Base-by-base conservation (phyloP, 2,888 invertebrate genomes). In the Trisateles emortualis region DNA sequence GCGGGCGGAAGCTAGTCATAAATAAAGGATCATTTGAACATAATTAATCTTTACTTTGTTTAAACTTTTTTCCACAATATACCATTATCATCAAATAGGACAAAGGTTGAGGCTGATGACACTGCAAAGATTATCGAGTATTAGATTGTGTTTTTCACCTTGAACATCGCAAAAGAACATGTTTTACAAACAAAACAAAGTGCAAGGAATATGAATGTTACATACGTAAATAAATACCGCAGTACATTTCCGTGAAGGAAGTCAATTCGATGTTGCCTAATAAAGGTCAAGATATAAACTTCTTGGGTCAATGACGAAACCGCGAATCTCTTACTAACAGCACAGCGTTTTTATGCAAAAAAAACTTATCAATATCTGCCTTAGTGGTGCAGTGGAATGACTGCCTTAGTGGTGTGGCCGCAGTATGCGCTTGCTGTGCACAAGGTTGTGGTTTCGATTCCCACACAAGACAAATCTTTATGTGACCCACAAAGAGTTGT, bases 21-120 rank as follows among this genome's bases (percentile, higher is more conserved):
- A n/a, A n/a, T n/a, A n/a, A n/a, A n/a, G n/a, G n/a, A n/a, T n/a
- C n/a, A n/a, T n/a, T n/a, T n/a, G n/a, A n/a, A n/a, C n/a, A n/a
- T n/a, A n/a, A n/a, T n/a, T n/a, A n/a, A n/a, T n/a, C n/a, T n/a
- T n/a, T n/a, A n/a, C n/a, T n/a, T n/a, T n/a, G n/a, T n/a, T n/a
- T n/a, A n/a, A n/a, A n/a, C n/a, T n/a, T n/a, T 22, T 26, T 26
- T 26, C 6, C 3, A 26, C 26, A 26, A 1, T 26, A 26, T 8
- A n/a, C n/a, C 1, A 6, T 26, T 6, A 26, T 36, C 36, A 3
- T 36, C 38, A 53, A 53, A 41, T 42, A 40, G 44, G 29, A 52
- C 49, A 65, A 47, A 65, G 59, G 55, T 55, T 44, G 64, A 62
- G 59, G 59, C 51, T 35, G 41, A 50, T 55, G 55, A 42, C 68